phyloP scores from a whole-genome alignment of 2,113 vertebrate genomes.

The Cettia cetti region DNA sequence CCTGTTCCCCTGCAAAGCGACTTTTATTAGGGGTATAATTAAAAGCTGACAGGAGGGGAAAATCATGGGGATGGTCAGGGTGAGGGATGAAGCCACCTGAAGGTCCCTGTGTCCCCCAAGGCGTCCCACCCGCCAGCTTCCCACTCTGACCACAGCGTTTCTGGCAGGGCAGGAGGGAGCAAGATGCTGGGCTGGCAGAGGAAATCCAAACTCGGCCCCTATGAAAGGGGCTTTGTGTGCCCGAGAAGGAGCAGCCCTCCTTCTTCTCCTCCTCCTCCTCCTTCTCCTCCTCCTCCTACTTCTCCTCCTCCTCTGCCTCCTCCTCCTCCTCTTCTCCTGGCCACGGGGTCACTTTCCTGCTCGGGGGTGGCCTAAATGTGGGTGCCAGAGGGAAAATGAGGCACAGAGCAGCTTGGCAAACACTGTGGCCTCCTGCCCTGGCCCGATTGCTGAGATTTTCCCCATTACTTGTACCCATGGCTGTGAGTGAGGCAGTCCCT shows the following conservation, averaged over 20 bases:
- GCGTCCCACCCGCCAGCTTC: background rate
- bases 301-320: background rate
- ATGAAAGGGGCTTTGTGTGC: slow-evolving; percentile 68
- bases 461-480: fast-evolving
- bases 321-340: background rate
- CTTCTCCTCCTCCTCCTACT: background rate
- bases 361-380: background rate
- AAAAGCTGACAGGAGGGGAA: slow-evolving; percentile 28
- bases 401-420: background rate
- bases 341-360: background rate
- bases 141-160: background rate
- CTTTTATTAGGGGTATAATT: slow-evolving; percentile 58
- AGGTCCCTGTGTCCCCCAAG: background rate
- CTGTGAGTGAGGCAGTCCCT: background rate
- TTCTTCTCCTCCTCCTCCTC: background rate
- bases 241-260: background rate
- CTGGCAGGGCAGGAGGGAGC: slow-evolving; percentile 42
- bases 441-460: background rate
- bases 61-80: background rate
- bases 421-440: background rate
- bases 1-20: slow-evolving; percentile 30
- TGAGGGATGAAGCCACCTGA: background rate
- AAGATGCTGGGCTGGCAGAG: slow-evolving; percentile 48
- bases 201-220: slow-evolving; percentile 41
- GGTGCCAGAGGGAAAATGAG: background rate